phyloP scores from a whole-genome alignment of 1,140 invertebrate genomes.

The Drosophila grimshawi region DNA sequence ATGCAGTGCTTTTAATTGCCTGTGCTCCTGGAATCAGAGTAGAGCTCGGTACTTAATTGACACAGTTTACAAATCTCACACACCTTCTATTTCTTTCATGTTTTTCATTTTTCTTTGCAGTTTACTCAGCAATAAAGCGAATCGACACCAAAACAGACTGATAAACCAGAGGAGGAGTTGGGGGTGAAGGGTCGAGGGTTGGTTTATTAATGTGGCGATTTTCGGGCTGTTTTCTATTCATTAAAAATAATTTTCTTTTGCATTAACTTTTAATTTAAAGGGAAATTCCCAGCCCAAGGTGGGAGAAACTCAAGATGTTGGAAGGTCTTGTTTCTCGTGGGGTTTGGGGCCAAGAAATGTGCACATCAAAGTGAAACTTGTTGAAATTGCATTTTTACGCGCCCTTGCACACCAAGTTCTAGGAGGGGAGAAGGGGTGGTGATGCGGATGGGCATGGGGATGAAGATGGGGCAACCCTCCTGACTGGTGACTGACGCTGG shows the following conservation, averaged over 20 bases:
- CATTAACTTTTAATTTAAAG: conserved; percentile 79
- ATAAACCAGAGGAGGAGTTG: background rate
- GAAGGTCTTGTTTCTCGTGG: conserved; percentile 8
- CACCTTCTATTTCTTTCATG: conserved; percentile 9
- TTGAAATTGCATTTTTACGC: conserved; percentile 82
- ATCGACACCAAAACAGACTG: conserved; percentile 39
- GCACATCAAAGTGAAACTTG: conserved; percentile 82
- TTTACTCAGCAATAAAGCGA: conserved; percentile 34
- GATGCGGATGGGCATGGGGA: background rate
- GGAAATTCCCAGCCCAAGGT: conserved; percentile 39
- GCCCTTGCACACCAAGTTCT: conserved; percentile 71
- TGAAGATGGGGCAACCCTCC: conserved; percentile 28
- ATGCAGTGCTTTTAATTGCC: conserved; percentile 55
- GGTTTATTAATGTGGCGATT: conserved; percentile 68
- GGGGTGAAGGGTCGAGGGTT: conserved; percentile 20
- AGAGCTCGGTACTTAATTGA: conserved; percentile 39
- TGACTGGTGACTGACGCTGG: background rate
- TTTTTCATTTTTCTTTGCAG: background rate
- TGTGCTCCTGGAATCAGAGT: conserved; percentile 29
- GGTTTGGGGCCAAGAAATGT: conserved; percentile 60
- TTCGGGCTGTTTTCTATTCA: conserved; percentile 78
- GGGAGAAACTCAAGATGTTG: conserved; percentile 4
- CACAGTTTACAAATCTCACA: conserved; percentile 32
- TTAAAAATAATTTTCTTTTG: conserved; percentile 82
- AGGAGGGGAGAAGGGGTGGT: background rate